Base-by-base conservation (phyloP, 2,113 vertebrate genomes). In the Grammomys dolichurus region DNA sequence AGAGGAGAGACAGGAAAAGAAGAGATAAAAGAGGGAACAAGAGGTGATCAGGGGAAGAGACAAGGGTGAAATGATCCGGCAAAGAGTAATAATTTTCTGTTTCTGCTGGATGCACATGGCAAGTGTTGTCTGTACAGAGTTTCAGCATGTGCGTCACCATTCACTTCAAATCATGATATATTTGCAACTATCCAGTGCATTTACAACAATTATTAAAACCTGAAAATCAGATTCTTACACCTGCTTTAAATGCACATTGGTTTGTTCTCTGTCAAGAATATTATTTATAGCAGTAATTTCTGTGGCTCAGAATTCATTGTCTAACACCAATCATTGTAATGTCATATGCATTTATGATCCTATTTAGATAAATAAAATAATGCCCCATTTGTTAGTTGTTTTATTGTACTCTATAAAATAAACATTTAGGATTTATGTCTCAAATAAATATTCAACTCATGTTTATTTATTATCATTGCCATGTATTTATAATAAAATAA, bases 351-450 rank as follows among this genome's bases (percentile, higher is more conserved):
- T 97, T 97, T 97, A 97, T 95, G 94, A 96, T 95, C 56, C 43
- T 89, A 95, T 97, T 97, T 97, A 93, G 51, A 97, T 95, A 91
- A 95, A 82, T 95, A 94, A 97, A 95, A 95, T 85, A 95, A 95
- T 92, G 82, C 51, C 86, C 11, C 80, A 93, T 91, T 96, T 95
- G 48, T 97, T 97, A 90, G 87, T 26, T 26, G 87, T 91, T 97
- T 96, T 96, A 96, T 95, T 95, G 63, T 76, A 76, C 17, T 81
- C 13, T 20, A 75, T 89, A 89, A 96, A 95, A 90, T 93, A 95
- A 96, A 31, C 48, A 26, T 94, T 94, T 97, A 94, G 40, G 95
- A 97, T 96, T 94, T 72, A 96, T 97, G 82, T 51, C 36, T 72
- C 87, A 93, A 80, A 97, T 95, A 96, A 95, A 95, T 95, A 97